Evolutionary conservation across 2,797 vertebrate species (phyloP).

Genomic region (Myioborus melanocephalus): DNA sequence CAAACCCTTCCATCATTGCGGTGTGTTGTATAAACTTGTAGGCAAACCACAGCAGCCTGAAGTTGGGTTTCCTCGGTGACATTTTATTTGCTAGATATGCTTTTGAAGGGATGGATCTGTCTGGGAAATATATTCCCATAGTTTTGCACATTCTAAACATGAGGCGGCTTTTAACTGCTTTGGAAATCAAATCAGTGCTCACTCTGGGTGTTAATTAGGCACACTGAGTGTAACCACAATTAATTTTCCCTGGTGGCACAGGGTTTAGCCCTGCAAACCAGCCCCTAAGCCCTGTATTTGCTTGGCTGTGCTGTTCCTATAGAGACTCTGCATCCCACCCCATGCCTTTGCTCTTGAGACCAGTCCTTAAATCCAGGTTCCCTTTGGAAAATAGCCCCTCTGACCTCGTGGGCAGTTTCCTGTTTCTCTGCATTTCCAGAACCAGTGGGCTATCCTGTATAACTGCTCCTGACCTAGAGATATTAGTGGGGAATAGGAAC

Average conservation of each 20-base stretch:
- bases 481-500: background rate
- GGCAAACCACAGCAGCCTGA: background rate
- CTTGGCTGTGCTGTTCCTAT: background rate
- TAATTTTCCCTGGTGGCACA: background rate
- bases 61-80: background rate
- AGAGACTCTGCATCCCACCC: background rate
- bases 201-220: background rate
- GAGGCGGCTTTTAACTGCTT: background rate
- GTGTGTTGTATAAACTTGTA: background rate
- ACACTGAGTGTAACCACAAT: background rate
- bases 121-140: background rate
- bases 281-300: fast-evolving
- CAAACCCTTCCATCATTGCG: background rate
- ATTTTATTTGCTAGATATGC: background rate
- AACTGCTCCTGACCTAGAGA: background rate
- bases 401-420: background rate
- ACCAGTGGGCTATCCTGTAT: fast-evolving
- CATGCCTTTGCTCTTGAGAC: background rate
- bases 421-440: background rate
- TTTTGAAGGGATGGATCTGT: background rate
- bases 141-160: background rate
- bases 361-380: background rate
- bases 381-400: background rate
- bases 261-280: background rate
- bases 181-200: background rate